Evolutionary conservation across 2,113 vertebrate genomes (phyloP).

Genomic region (Trichechus manatus): DNA sequence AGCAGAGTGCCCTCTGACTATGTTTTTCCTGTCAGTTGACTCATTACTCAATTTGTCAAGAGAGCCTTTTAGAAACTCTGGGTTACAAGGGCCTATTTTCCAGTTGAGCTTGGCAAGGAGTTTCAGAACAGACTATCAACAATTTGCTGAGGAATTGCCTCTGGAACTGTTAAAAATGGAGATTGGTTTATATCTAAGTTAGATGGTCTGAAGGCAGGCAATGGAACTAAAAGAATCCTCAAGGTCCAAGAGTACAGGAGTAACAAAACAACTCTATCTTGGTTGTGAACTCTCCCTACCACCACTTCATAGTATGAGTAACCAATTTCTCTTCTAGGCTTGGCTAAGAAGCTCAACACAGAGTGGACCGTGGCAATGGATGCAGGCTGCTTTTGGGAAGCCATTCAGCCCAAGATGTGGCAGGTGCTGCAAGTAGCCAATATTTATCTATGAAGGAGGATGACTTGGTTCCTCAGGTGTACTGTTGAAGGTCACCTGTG

Average conservation of each 20-base stretch:
- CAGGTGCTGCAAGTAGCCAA: background rate
- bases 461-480: background rate
- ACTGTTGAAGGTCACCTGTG: background rate
- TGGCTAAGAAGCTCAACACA: background rate
- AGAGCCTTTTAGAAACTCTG: conserved; percentile 56
- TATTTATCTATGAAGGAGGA: no score
- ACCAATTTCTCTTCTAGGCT: background rate
- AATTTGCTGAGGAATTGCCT: background rate
- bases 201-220: background rate
- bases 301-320: background rate
- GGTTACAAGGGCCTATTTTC: conserved; percentile 61
- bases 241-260: background rate
- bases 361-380: background rate
- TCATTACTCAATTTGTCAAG: conserved; percentile 56
- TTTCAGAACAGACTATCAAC: background rate
- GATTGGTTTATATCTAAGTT: background rate
- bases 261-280: background rate
- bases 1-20: conserved; percentile 29
- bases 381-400: background rate
- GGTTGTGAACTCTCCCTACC: background rate
- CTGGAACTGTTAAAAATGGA: background rate
- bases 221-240: background rate
- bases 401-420: background rate
- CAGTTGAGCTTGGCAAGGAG: background rate
- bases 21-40: conserved; percentile 59